These are phyloP conservation scores for Parambassis ranga DNA, from an alignment of 2,797 vertebrate genomes.

Conservation along the genomic window DNA sequence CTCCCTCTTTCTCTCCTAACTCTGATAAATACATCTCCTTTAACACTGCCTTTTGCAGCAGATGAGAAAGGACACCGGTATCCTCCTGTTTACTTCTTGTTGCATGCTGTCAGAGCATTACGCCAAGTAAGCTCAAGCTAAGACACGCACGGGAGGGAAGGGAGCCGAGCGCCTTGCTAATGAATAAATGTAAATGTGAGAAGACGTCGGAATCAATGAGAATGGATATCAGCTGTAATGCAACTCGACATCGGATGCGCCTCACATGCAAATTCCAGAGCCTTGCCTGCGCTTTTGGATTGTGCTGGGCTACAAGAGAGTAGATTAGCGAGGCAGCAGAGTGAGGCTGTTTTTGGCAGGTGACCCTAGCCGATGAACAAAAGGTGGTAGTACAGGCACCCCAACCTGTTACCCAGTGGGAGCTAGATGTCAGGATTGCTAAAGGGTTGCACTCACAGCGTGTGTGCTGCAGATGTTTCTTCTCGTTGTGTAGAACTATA, in stretches of 20 bases:
- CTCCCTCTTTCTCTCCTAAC: background rate
- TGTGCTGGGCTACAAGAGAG: constrained; percentile 27
- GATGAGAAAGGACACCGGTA: constrained; percentile 55
- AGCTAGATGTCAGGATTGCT: constrained; percentile 54
- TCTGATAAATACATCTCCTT: constrained; percentile 46
- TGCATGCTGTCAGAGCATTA: constrained; percentile 47
- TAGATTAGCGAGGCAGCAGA: constrained; percentile 42
- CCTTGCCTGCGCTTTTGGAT: constrained; percentile 23
- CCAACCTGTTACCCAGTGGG: constrained; percentile 43
- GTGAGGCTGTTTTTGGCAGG: constrained; percentile 46
- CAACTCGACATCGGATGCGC: constrained; percentile 46
- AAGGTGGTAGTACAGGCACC: constrained; percentile 50
- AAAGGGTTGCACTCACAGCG: constrained; percentile 54
- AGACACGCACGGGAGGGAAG: constrained; percentile 15
- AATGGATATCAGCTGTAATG: constrained; percentile 62
- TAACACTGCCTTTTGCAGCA: constrained; percentile 22
- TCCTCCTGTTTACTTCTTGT: constrained; percentile 58
- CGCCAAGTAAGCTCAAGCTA: constrained; percentile 32
- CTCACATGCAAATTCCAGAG: constrained; percentile 61
- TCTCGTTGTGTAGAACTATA: constrained; percentile 32
- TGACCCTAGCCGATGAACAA: constrained; percentile 53
- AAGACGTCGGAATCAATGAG: constrained; percentile 60
- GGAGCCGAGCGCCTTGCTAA: constrained; percentile 41
- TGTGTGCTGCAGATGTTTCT: constrained; percentile 37
- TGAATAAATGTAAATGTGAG: constrained; percentile 72